A percentile compares a stretch with the other conserved stretches of the same genome.
These are phyloP conservation scores for Trematomus loennbergii DNA, from an alignment of 2,113 vertebrate species.

Conservation along the genomic window DNA sequence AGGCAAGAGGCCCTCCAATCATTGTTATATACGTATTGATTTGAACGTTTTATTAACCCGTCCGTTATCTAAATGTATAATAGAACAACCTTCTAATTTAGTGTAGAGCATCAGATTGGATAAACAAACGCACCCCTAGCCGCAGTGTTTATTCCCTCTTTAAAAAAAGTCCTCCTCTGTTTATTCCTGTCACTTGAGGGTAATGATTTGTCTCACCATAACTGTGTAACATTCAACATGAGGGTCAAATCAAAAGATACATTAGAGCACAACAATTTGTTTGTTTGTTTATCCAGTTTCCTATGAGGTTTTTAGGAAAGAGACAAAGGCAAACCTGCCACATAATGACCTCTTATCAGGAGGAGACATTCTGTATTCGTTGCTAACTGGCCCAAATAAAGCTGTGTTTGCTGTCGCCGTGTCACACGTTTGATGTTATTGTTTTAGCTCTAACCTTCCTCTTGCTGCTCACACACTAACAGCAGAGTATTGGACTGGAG, in stretches of 20 bases:
- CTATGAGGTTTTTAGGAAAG: neutral
- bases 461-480: neutral
- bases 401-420: neutral
- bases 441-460: neutral
- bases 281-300: neutral
- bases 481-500: too few relatives aligned
- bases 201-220: conserved; percentile 4
- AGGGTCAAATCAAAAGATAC: conserved; percentile 28
- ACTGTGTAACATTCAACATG: neutral
- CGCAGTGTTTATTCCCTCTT: neutral
- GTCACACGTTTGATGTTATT: neutral
- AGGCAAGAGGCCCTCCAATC: too few relatives aligned
- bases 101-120: too few relatives aligned
- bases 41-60: too few relatives aligned
- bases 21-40: too few relatives aligned
- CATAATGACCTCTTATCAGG: neutral
- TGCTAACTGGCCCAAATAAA: neutral
- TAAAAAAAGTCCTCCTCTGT: neutral
- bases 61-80: too few relatives aligned
- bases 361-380: neutral
- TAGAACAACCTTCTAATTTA: too few relatives aligned
- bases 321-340: neutral
- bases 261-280: neutral
- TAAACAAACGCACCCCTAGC: neutral
- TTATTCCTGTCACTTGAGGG: conserved; percentile 12